Evolutionary conservation across 1,140 invertebrate species (phyloP).

Genomic region (Thereuonema tuberculata): DNA sequence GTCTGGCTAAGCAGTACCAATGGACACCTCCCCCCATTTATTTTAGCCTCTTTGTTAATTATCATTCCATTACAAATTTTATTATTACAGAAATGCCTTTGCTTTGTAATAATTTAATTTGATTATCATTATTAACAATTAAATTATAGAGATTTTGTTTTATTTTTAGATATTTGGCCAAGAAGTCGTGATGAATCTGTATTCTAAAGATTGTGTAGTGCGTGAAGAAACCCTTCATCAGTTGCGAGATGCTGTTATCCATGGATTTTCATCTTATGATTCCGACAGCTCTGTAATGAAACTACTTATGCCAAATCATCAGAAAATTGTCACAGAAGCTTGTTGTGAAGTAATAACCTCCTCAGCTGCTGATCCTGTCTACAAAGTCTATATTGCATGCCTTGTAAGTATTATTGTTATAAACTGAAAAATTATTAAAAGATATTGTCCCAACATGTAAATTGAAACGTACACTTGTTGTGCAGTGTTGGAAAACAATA

Average conservation of each 20-base stretch:
- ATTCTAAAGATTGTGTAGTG: slow-evolving; percentile 35
- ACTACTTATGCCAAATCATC: not conserved
- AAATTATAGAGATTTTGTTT: not conserved
- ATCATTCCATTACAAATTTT: too few relatives aligned
- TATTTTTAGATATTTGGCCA: slow-evolving; percentile 30
- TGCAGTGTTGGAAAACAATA: too few relatives aligned
- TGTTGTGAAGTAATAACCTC: slow-evolving; percentile 32
- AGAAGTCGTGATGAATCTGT: slow-evolving; percentile 32
- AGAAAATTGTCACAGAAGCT: slow-evolving; percentile 17
- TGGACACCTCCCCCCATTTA: too few relatives aligned
- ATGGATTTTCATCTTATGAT: slow-evolving; percentile 29
- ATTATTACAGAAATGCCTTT: too few relatives aligned
- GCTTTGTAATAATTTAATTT: too few relatives aligned
- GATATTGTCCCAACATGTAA: too few relatives aligned
- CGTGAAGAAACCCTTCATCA: slow-evolving; percentile 24
- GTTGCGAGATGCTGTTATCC: not conserved
- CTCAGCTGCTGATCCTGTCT: slow-evolving; percentile 35
- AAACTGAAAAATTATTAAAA: too few relatives aligned
- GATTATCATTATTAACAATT: too few relatives aligned
- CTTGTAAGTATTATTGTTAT: slow-evolving; percentile 26
- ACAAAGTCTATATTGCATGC: slow-evolving; percentile 35
- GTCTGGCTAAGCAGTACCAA: too few relatives aligned
- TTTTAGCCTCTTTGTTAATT: too few relatives aligned
- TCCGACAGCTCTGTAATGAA: slow-evolving; percentile 24
- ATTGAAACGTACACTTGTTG: too few relatives aligned